phyloP scores from a whole-genome alignment of 2,113 vertebrate genomes.

The Electrona antarctica region DNA sequence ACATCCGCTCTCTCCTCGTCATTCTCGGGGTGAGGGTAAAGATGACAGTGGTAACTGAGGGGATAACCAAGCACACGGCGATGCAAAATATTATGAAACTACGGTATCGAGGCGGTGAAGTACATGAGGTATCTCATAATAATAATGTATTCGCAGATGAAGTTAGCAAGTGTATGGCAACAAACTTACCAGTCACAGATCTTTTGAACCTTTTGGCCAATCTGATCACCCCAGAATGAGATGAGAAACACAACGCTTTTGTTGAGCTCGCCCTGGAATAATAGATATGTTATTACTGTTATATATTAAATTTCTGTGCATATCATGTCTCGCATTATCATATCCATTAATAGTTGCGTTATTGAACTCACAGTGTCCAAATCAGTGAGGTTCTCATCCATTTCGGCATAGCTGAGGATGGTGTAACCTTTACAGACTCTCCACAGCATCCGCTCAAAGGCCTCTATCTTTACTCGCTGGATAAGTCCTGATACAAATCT shows the following conservation, averaged over 20 bases:
- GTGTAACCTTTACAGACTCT: slow-evolving; percentile 94
- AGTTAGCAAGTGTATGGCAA: no score
- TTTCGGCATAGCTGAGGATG: slow-evolving; percentile 90
- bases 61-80: slow-evolving; percentile 6
- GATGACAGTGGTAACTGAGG: slow-evolving; percentile 91
- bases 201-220: slow-evolving; percentile 97
- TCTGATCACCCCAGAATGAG: slow-evolving; percentile 97
- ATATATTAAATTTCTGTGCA: not conserved
- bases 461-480: slow-evolving; percentile 89
- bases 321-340: not conserved
- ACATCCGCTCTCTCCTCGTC: slow-evolving; percentile 86
- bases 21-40: slow-evolving; percentile 92
- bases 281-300: not conserved
- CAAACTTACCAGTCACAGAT: slow-evolving; percentile 93
- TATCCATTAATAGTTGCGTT: not conserved
- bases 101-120: not conserved
- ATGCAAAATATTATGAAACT: not conserved
- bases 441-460: slow-evolving; percentile 97
- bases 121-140: not conserved
- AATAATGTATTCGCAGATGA: not conserved
- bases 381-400: slow-evolving; percentile 87
- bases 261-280: slow-evolving; percentile 86
- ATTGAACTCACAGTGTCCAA: slow-evolving; percentile 87
- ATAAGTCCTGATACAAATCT: slow-evolving; percentile 95
- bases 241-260: slow-evolving; percentile 94